These are phyloP conservation scores for Phallusia fumigata DNA, from an alignment of 23 tunicate species.

Conservation along the genomic window DNA sequence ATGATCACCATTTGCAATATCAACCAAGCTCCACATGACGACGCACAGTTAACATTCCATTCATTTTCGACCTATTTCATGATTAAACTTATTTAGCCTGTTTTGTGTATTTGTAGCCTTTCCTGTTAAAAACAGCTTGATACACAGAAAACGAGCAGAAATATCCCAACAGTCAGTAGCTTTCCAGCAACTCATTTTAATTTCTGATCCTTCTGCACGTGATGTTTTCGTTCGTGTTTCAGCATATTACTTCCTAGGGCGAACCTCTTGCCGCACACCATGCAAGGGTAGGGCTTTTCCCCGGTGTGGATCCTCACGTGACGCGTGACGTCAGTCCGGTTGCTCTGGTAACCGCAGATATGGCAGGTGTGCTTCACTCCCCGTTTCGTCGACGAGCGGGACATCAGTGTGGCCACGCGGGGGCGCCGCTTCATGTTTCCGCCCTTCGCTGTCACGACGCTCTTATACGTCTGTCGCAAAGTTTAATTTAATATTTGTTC, in stretches of 20 bases:
- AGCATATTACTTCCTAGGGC: slow-evolving; percentile 10
- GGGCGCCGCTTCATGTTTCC: slow-evolving; percentile 4
- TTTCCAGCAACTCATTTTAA: too few relatives aligned
- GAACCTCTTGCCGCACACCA: slow-evolving; percentile 10
- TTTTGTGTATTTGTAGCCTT: too few relatives aligned
- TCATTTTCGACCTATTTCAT: too few relatives aligned
- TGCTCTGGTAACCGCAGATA: slow-evolving; percentile 23
- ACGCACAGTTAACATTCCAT: too few relatives aligned
- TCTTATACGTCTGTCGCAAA: too few relatives aligned
- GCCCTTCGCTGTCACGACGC: not conserved
- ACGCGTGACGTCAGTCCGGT: slow-evolving; percentile 18
- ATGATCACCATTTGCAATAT: too few relatives aligned
- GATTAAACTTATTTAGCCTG: too few relatives aligned
- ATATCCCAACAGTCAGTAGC: too few relatives aligned
- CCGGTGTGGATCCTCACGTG: slow-evolving; percentile 28
- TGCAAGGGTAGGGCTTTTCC: slow-evolving; percentile 24
- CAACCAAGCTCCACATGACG: too few relatives aligned
- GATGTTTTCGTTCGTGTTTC: slow-evolving; percentile 14
- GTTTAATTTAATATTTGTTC: too few relatives aligned
- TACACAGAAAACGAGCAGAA: too few relatives aligned
- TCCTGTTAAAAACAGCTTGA: too few relatives aligned
- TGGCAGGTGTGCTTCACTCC: not conserved
- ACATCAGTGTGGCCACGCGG: not conserved
- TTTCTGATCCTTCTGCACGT: not conserved
- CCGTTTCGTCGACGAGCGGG: not conserved